Percentiles rank a stretch among this genome's conserved stretches.
Evolutionary conservation across 2,797 vertebrate species (phyloP).

Genomic region (Remorina albescens): DNA sequence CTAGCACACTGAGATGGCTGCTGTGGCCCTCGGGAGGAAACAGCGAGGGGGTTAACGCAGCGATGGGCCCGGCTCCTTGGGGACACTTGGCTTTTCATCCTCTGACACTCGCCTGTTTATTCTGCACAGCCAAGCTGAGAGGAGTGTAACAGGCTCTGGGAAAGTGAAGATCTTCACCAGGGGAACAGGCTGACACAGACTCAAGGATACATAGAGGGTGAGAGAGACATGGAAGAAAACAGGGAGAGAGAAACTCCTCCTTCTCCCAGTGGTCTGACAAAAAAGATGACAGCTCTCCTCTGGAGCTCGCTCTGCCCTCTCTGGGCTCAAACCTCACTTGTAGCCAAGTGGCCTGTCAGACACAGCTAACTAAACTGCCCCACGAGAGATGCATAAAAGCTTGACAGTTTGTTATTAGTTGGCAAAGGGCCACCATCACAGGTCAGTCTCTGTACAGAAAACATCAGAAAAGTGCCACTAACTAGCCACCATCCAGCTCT

Average conservation of each 20-base stretch:
- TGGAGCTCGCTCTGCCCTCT: constrained; percentile 72
- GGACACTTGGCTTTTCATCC: constrained; percentile 73
- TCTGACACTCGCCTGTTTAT: constrained; percentile 78
- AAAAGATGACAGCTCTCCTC: constrained; percentile 84
- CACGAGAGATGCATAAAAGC: constrained; percentile 80
- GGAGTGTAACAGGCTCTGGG: constrained; percentile 64
- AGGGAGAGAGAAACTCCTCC: constrained; percentile 61
- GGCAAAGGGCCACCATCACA: constrained; percentile 79
- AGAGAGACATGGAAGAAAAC: constrained; percentile 41
- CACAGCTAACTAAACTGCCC: constrained; percentile 82
- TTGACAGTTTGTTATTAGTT: constrained; percentile 81
- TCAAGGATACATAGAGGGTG: constrained; percentile 63
- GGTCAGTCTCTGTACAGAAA: constrained; percentile 73
- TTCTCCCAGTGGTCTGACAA: constrained; percentile 74
- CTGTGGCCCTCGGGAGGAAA: constrained; percentile 67
- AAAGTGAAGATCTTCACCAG: constrained; percentile 80
- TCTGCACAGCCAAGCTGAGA: constrained; percentile 72
- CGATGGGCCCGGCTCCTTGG: constrained; percentile 62
- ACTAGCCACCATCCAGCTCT: constrained; percentile 53
- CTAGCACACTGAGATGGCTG: constrained; percentile 62
- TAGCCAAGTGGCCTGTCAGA: constrained; percentile 81
- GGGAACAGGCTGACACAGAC: constrained; percentile 82
- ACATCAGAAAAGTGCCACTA: constrained; percentile 69
- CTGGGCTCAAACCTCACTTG: constrained; percentile 74
- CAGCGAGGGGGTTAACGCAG: constrained; percentile 59